Evolutionary conservation across 2,797 vertebrate species (phyloP).

Genomic region (Florisuga fusca): DNA sequence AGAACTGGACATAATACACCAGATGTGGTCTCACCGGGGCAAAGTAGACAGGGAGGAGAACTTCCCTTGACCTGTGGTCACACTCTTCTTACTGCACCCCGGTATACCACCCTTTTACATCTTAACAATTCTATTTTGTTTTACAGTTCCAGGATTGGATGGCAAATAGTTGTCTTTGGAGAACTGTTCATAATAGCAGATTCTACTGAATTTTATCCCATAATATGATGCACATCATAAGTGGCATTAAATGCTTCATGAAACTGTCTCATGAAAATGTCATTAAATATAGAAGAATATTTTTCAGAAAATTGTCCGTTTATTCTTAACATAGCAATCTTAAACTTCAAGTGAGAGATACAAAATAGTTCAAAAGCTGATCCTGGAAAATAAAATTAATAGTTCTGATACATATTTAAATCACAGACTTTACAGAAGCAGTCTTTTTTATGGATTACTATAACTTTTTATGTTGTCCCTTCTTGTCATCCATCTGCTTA

Average conservation of each 20-base stretch:
- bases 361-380: not conserved
- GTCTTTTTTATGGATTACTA: not conserved
- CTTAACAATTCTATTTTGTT: not conserved
- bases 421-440: not conserved
- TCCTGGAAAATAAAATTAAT: not conserved
- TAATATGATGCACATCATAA: not conserved
- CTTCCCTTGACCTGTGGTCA: too few species aligned
- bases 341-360: not conserved
- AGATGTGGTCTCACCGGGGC: too few species aligned
- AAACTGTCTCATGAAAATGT: not conserved
- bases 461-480: not conserved
- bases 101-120: not conserved
- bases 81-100: too few species aligned
- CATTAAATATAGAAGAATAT: not conserved
- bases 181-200: not conserved
- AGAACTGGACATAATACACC: too few species aligned
- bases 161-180: not conserved
- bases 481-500: not conserved
- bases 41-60: too few species aligned
- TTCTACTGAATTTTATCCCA: not conserved
- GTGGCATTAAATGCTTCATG: not conserved
- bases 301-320: not conserved
- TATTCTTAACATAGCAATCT: not conserved
- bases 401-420: slow-evolving; percentile 4
- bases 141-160: not conserved